Evolutionary conservation across 2,888 invertebrate species (phyloP).

Genomic region (Scaeva pyrastri): DNA sequence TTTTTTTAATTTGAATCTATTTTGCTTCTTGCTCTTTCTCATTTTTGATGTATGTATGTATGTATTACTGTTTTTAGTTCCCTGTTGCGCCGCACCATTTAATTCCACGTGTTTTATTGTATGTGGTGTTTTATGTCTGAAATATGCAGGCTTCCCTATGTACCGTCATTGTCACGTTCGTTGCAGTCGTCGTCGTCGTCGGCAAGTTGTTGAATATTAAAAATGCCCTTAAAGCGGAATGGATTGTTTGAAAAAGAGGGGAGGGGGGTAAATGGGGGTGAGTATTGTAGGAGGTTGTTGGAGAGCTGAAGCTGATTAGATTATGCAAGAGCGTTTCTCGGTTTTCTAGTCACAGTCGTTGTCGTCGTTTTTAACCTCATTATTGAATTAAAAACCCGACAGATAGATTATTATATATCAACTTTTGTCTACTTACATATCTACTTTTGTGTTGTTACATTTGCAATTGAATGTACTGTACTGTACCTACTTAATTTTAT

Average conservation of each 20-base stretch:
- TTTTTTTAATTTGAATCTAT: neutral
- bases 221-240: neutral
- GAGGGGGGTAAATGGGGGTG: too few species aligned
- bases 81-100: slow-evolving; percentile 51
- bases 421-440: too few species aligned
- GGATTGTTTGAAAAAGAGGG: neutral
- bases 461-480: too few species aligned
- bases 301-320: neutral
- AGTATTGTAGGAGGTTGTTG: neutral
- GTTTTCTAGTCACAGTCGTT: slow-evolving; percentile 9
- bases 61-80: slow-evolving; percentile 45
- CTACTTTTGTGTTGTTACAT: too few species aligned
- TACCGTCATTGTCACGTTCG: neutral
- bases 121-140: slow-evolving; percentile 48
- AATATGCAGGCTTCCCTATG: slow-evolving; percentile 49
- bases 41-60: slow-evolving; percentile 60
- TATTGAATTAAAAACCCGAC: slow-evolving; percentile 17
- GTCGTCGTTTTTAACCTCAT: slow-evolving; percentile 35
- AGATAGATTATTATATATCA: neutral
- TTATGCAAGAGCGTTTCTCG: slow-evolving; percentile 34
- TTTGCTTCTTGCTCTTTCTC: slow-evolving; percentile 6
- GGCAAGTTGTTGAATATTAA: neutral
- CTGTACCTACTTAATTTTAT: neutral
- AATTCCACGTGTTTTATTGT: slow-evolving; percentile 54
- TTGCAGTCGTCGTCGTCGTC: neutral